Evolutionary conservation across 2,113 vertebrate genomes (phyloP).

Genomic region (Pelusios castaneus): DNA sequence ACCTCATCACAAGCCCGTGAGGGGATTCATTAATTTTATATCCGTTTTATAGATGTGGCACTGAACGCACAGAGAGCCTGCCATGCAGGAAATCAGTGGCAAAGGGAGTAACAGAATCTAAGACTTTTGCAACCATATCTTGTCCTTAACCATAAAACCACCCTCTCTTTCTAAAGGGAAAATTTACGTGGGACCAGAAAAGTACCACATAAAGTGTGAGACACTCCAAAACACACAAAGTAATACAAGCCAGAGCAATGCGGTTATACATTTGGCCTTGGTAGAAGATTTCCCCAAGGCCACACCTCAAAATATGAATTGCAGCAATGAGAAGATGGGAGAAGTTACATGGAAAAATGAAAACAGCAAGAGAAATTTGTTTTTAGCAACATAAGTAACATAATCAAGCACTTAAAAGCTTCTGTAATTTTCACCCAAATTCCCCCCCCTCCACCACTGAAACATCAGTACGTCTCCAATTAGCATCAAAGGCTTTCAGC

Average conservation of each 20-base stretch:
- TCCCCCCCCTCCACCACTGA: not conserved
- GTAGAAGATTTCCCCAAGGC: not conserved
- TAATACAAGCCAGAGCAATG: not conserved
- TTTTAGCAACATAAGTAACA: not conserved
- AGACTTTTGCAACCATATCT: fast-evolving
- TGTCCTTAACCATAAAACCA: not conserved
- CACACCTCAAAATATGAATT: not conserved
- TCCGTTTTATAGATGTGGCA: not conserved
- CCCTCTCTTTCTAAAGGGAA: not conserved
- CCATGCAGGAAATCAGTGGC: not conserved
- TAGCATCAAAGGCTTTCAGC: not conserved
- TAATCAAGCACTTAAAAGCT: not conserved
- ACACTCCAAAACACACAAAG: not conserved
- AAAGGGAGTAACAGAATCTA: not conserved
- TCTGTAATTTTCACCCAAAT: not conserved
- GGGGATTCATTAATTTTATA: not conserved
- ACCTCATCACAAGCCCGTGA: too few relatives aligned
- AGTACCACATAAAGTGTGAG: not conserved
- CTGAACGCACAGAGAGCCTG: not conserved
- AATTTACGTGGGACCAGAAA: not conserved
- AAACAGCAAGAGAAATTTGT: not conserved
- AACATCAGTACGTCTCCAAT: fast-evolving
- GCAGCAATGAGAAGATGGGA: not conserved
- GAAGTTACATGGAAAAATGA: not conserved
- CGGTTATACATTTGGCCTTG: not conserved